Evolutionary conservation across 2,797 vertebrate species (phyloP), one percentile per base, ranked within the genome.

Genomic region (Cyprinodon diabolis): DNA sequence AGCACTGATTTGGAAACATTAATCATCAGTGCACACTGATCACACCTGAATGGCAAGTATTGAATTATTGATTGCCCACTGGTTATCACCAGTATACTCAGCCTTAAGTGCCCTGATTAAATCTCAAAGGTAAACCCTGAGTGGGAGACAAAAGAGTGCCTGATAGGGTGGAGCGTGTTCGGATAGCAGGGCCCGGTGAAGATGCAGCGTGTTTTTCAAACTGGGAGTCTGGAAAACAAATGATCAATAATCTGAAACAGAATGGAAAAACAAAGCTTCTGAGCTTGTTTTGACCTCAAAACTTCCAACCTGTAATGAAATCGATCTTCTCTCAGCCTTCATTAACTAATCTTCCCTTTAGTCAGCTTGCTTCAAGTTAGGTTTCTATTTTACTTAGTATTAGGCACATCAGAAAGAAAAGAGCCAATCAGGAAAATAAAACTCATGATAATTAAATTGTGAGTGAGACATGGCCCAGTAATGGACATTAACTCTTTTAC

Each of bases 41-140:
- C 45, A 75, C 17, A 60, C 72, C 54, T 83, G 68, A 86, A 82
- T 78, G 65, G 15, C 14, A 23, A 5, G 19, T 71, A 77, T 55
- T 88, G 72, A 75, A 65, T 15, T n/a, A 76, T 12, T 74, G 76
- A 82, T 82, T 6, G 58, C 67, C 82, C 72, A 48, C 78, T 47
- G 72, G 78, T 74, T 15, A 66, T 80, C 73, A 87, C 74, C 74
- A 86, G 15, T 52, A 21, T 25, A 76, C 75, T 81, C 84, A 75
- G 57, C 40, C 69, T 66, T 51, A 49, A 51, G 4, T 75, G 66
- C 35, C 74, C 75, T 92, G 88, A 89, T 91, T 87, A 56, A 77
- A 87, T 88, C 79, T 83, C 80, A 65, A 72, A 72, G 47, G 35
- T 4, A 72, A 49, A 37, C 30, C 13, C 9, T 7, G 21, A 68